Conservation (phyloP, 2,797 vertebrate species). For the Sternotherus odoratus region DNA sequence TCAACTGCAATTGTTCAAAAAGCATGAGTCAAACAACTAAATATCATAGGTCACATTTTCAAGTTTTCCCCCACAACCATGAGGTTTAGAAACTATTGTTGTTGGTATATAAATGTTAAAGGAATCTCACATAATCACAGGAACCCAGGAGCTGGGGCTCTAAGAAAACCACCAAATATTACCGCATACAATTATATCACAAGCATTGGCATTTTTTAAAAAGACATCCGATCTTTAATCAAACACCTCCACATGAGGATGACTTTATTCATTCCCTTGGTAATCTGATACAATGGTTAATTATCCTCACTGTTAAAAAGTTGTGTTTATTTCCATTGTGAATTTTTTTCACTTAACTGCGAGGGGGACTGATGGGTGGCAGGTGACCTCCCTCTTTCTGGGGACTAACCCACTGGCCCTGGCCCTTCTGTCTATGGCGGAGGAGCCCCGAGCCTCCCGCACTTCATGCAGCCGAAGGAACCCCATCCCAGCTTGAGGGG, state of each 20-base stretch:
- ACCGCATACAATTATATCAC: neutral
- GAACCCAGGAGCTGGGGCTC: neutral
- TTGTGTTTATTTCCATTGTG: neutral
- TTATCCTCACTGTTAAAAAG: neutral
- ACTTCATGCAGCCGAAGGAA: too few relatives aligned
- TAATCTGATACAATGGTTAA: neutral
- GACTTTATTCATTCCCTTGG: slow-evolving; percentile 10
- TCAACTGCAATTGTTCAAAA: too few relatives aligned
- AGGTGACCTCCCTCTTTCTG: too few relatives aligned
- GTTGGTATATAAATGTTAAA: neutral
- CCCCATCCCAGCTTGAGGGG: too few relatives aligned
- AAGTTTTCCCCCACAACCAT: neutral
- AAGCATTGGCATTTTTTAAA: neutral
- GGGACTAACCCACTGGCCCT: too few relatives aligned
- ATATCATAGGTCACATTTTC: too few relatives aligned
- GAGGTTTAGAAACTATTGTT: neutral
- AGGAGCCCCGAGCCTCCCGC: too few relatives aligned
- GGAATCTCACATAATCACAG: slow-evolving; percentile 14
- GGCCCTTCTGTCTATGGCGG: too few relatives aligned
- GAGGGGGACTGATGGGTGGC: neutral
- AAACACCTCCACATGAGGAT: neutral
- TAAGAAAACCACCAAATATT: slow-evolving; percentile 3
- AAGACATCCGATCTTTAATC: neutral
- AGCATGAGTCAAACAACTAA: too few relatives aligned
- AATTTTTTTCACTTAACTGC: neutral